A percentile compares a stretch with the other conserved stretches of the same genome.
Evolutionary conservation across 2,113 vertebrate species (phyloP).

Genomic region (Cromileptes altivelis): DNA sequence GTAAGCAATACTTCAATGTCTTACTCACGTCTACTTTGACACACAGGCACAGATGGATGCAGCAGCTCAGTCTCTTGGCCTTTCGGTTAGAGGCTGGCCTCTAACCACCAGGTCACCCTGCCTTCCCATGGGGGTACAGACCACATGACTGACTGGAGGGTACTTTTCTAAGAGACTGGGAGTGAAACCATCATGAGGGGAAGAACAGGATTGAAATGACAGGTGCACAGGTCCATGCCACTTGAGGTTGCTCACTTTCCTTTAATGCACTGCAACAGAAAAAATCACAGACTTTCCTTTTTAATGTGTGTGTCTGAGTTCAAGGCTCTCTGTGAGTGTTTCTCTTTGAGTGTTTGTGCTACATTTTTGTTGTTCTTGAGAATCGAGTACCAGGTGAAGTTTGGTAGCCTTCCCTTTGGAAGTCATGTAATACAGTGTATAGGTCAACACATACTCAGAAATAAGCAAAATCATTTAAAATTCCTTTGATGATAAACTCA

Average conservation of each 20-base stretch:
- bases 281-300: background rate
- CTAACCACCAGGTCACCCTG: constrained; percentile 40
- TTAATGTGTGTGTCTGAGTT: background rate
- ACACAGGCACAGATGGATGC: constrained; percentile 4
- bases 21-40: constrained; percentile 20
- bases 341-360: background rate
- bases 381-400: background rate
- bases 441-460: background rate
- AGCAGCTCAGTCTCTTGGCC: background rate
- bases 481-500: background rate
- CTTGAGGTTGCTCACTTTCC: background rate
- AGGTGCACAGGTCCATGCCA: constrained; percentile 36
- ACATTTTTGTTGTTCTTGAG: background rate
- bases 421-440: background rate
- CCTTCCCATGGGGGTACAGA: constrained; percentile 23
- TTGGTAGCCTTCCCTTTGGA: background rate
- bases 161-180: constrained; percentile 12
- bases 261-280: constrained; percentile 11
- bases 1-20: constrained; percentile 45
- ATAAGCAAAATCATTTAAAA: background rate
- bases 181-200: constrained; percentile 44
- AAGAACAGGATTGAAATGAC: constrained; percentile 56
- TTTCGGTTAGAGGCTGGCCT: constrained; percentile 20
- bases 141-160: constrained; percentile 35
- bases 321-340: constrained; percentile 4